A percentile compares a stretch with the other conserved stretches of the same genome.
phyloP scores from a whole-genome alignment of 2,888 invertebrate genomes.

The Neoitamus cyanurus region DNA sequence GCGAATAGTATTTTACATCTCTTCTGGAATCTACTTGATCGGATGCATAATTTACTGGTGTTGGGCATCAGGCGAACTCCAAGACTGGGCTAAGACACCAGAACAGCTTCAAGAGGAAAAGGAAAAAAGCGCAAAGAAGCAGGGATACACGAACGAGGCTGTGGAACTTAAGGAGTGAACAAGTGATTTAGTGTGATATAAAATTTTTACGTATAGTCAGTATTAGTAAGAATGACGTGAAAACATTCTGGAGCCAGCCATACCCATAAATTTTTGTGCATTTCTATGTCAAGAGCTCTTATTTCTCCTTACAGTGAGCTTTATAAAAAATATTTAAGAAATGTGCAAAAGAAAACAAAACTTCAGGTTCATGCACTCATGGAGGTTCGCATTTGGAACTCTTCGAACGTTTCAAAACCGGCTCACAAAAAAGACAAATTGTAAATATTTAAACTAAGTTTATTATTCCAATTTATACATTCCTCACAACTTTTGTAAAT shows the following conservation, averaged over 20 bases:
- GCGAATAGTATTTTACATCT: conserved; percentile 87
- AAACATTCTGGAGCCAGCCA: neutral
- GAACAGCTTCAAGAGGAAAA: conserved; percentile 65
- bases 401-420: neutral
- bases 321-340: too few relatives aligned
- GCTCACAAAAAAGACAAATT: neutral
- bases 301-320: too few relatives aligned
- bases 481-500: neutral
- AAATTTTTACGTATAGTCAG: neutral
- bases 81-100: conserved; percentile 78
- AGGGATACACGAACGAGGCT: conserved; percentile 62
- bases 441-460: neutral
- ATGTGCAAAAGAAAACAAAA: too few relatives aligned
- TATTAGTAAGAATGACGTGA: neutral
- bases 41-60: conserved; percentile 86
- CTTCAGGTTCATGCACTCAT: too few relatives aligned
- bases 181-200: neutral
- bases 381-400: neutral
- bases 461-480: neutral
- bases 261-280: neutral
- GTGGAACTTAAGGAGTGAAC: conserved; percentile 63
- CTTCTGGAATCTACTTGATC: conserved; percentile 82
- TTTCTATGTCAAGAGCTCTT: too few relatives aligned
- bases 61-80: conserved; percentile 83
- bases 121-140: conserved; percentile 64